Conservation (phyloP, 2,113 vertebrate genomes). For the Coryphaenoides rupestris region DNA sequence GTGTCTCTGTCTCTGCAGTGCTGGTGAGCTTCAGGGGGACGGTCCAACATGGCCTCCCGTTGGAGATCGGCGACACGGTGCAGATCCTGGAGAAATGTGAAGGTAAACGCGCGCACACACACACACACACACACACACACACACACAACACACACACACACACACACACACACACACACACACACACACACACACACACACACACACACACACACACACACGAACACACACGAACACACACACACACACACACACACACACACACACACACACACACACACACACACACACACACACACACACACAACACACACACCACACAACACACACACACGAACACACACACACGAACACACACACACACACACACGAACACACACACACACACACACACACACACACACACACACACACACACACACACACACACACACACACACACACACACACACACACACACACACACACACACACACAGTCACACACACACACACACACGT, state of each 20-base stretch:
- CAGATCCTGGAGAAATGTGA: constrained; percentile 98
- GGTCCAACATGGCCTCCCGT: constrained; percentile 86
- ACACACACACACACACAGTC: not conserved
- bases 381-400: not conserved
- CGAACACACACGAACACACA: not conserved
- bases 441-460: constrained; percentile 4
- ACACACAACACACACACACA: not conserved
- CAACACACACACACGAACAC: constrained; percentile 5
- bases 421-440: constrained; percentile 4
- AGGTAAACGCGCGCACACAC: constrained; percentile 68
- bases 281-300: constrained; percentile 1
- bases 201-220: not conserved
- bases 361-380: constrained; percentile 4
- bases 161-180: not conserved
- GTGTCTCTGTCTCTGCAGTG: constrained; percentile 74
- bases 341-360: constrained; percentile 4
- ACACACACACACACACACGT: not conserved
- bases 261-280: not conserved
- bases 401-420: not conserved
- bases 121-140: not conserved
- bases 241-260: not conserved
- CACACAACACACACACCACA: constrained; percentile 1
- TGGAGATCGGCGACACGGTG: constrained; percentile 97
- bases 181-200: not conserved
- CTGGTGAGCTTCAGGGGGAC: constrained; percentile 94